Base-by-base conservation (phyloP, 2,113 vertebrate species). In the Nerophis ophidion region DNA sequence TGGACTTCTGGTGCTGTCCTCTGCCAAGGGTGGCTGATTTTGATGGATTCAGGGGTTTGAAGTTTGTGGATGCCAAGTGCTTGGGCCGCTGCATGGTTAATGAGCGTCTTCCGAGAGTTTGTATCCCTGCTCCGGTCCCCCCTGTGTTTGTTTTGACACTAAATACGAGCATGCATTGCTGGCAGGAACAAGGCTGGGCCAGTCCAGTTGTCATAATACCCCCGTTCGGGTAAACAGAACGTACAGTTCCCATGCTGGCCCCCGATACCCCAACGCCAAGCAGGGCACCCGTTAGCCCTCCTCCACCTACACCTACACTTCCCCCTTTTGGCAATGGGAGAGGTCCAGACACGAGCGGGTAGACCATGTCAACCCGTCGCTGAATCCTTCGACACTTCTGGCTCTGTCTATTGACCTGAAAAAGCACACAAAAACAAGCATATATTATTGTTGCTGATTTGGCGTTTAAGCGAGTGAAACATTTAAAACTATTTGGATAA, bases 381-480 rank as follows among this genome's bases (percentile, higher is more conserved):
- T 92, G 92, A 7, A 93, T 75, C 0, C 92, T 89, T 47, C 93
- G 91, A 55, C 91, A 91, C 71, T 89, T 86, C 72, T 91, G 90
- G 66, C 86, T 98, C 72, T 97, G 96, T 64, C 93, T 86, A 89
- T 98, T 98, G 84, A 96, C 92, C 85, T 99, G 94, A 4, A 61
- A n/a, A 8, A 48, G 2, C 26, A 0, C 4, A 40, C 42, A 11
- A 8, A 47, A 57, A 56, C 48, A 46, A 26, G 26, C 53, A 15
- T 13, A 50, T 19, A 68, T 19, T 6, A 5, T 0, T 2, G 0
- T 4, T 44, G 40, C 40, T 1, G 40, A 11, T 44, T 44, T 26
- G 26, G 40, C 40, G n/a, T 5, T 49, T 17, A 49, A 8, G 35
- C 57, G 14, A 14, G 10, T n/a, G 4, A 34, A 26, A 55, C 10